Percentiles rank a stretch among this genome's conserved stretches.
These are phyloP conservation scores for Scartelaos histophorus DNA, from an alignment of 2,113 vertebrate species.

Conservation along the genomic window DNA sequence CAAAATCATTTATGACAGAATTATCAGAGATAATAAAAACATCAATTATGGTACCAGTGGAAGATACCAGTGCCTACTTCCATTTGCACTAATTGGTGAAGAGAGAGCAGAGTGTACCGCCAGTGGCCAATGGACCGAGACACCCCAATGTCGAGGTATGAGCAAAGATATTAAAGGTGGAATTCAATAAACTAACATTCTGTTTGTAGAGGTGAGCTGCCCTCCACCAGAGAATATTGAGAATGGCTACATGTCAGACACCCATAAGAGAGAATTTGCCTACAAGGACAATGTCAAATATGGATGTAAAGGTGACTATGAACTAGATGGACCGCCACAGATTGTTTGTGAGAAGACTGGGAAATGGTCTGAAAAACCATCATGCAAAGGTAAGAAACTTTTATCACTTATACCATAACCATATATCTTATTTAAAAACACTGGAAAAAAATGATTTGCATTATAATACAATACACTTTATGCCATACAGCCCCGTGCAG, in stretches of 20 bases:
- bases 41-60: constrained; percentile 67
- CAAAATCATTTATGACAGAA: constrained; percentile 63
- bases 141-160: constrained; percentile 84
- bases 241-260: constrained; percentile 51
- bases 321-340: constrained; percentile 37
- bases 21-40: constrained; percentile 42
- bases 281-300: constrained; percentile 58
- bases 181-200: background rate
- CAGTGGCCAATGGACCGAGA: constrained; percentile 81
- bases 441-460: no score
- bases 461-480: background rate
- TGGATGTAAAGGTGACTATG: constrained; percentile 51
- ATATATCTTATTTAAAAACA: no score
- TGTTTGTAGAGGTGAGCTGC: constrained; percentile 60
- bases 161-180: constrained; percentile 11
- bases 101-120: constrained; percentile 75
- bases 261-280: background rate
- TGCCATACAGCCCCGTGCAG: constrained; percentile 51
- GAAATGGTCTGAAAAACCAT: constrained; percentile 65
- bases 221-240: constrained; percentile 52
- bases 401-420: no score
- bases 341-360: constrained; percentile 56
- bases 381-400: constrained; percentile 58
- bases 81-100: constrained; percentile 78
- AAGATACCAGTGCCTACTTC: constrained; percentile 79